phyloP scores from a whole-genome alignment of 2,888 invertebrate genomes.

The Diabrotica balteata region DNA sequence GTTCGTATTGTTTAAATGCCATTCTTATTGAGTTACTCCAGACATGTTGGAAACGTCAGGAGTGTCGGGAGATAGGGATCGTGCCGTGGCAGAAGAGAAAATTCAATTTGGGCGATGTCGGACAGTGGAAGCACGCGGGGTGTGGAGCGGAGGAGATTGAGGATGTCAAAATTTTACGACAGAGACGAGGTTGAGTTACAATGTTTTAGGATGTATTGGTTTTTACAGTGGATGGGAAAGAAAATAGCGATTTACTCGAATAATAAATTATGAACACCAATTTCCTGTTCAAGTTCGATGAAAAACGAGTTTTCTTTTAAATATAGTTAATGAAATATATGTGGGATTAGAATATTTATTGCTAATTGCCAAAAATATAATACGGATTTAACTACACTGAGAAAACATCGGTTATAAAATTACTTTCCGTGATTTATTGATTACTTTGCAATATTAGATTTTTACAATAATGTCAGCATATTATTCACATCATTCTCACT shows the following conservation, averaged over 20 bases:
- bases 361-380: no score
- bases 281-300: no score
- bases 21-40: constrained; percentile 50
- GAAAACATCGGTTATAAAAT: no score
- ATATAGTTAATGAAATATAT: no score
- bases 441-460: no score
- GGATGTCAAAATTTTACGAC: constrained; percentile 14
- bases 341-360: no score
- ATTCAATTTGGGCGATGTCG: constrained; percentile 18
- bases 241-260: neutral
- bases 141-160: constrained; percentile 7
- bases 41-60: constrained; percentile 29
- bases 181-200: neutral
- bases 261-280: no score
- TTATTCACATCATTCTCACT: no score
- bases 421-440: no score
- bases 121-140: neutral
- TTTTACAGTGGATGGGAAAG: neutral
- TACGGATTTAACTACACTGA: no score
- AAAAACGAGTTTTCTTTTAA: no score
- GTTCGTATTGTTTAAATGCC: constrained; percentile 54
- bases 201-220: constrained; percentile 9
- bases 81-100: constrained; percentile 17
- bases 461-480: no score
- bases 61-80: constrained; percentile 25